Evolutionary conservation across 2,888 invertebrate genomes (phyloP).

Genomic region (Shargacucullia verbasci): DNA sequence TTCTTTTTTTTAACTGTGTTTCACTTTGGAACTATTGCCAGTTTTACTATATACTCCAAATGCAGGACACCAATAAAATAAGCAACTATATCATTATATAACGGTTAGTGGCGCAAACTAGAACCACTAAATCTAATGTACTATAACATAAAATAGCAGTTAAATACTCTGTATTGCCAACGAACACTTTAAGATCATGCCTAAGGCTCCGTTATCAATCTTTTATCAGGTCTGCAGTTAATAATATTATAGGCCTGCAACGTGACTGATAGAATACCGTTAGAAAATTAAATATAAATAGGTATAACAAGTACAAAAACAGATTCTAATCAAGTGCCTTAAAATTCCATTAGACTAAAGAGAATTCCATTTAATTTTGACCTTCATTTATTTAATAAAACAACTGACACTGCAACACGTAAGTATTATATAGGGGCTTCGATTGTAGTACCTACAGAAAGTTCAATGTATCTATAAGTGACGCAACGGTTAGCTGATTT

Average conservation of each 20-base stretch:
- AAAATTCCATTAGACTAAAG: conserved; percentile 10
- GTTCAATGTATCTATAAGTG: conserved; percentile 38
- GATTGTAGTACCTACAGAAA: conserved; percentile 1
- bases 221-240: conserved; percentile 16
- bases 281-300: conserved; percentile 27
- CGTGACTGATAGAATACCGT: conserved; percentile 27
- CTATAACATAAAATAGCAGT: conserved; percentile 26
- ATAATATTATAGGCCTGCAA: conserved; percentile 22
- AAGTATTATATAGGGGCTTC: conserved; percentile 8
- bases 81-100: no score
- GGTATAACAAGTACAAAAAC: conserved; percentile 4
- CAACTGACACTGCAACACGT: conserved; percentile 35
- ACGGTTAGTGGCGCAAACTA: conserved; percentile 1
- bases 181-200: conserved; percentile 29
- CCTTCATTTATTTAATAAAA: conserved; percentile 22
- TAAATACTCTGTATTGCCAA: conserved; percentile 23
- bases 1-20: no score
- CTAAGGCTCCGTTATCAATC: conserved; percentile 33
- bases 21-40: no score
- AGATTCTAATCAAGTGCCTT: conserved; percentile 14
- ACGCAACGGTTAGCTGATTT: conserved; percentile 22
- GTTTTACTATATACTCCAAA: no score
- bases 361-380: conserved; percentile 14
- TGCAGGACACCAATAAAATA: no score
- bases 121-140: conserved; percentile 20